Evolutionary conservation across 1,140 invertebrate species (phyloP), one percentile per base, ranked within the genome.

Genomic region (Goniozus legneri): DNA sequence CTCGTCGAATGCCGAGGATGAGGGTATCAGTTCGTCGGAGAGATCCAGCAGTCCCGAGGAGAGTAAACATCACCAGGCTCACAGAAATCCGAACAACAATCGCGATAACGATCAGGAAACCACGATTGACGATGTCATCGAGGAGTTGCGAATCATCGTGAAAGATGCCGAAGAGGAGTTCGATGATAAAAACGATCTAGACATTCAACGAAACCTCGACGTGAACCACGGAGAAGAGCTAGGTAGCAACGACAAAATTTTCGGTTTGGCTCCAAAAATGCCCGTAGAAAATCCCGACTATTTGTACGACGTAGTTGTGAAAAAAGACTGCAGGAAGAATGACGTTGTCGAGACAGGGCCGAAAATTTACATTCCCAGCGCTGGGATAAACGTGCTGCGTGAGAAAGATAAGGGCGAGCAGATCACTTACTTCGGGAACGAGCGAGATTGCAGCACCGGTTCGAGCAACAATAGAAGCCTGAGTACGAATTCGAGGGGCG

Each of bases 51-150:
- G 83, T 49, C 85, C 86, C 13, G 84, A 78, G 50, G 57, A 78
- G 47, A 33, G 14, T 13, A 33, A 33, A 3, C 35, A 39, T 30
- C 30, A 30, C 33, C 43, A 4, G 47, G 51, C 14, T 46, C 44
- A 56, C 41, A 13, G n/a, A 33, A 33, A 33, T 13, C 7, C 6
- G 7, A 33, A 33, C n/a, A 13, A 13, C n/a, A 52, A 24, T 43
- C 37, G 30, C n/a, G 81, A 83, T 40, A 84, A 87, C 36, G 86
- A 88, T 56, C 86, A 87, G 37, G 87, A 91, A 73, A 89, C 86
- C 0, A 91, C 89, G 12, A 91, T 92, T 38, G 89, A 91, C 54
- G 89, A 91, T 73, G 89, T 91, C 0, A 91, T 92, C 58, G 87
- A 89, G 67, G 88, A 91, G 64, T 67, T 92, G 20, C 79, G 86